Conservation (phyloP, 2,797 vertebrate genomes). For the Lepilemur ruficaudatus region DNA sequence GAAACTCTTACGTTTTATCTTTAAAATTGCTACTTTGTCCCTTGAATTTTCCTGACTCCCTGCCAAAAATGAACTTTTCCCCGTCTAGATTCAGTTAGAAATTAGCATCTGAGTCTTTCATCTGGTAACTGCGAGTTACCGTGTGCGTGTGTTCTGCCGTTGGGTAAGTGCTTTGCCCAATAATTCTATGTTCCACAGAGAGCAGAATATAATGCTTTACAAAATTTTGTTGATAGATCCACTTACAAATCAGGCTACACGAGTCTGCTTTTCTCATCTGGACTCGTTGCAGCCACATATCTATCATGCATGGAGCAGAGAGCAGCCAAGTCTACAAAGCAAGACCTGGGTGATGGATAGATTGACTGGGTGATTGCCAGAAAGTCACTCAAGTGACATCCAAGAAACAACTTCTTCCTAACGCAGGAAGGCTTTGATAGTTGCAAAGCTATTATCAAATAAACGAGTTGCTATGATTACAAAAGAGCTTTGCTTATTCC, state of each 20-base stretch:
- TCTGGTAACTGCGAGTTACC: neutral
- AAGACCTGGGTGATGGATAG: neutral
- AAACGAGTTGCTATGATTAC: slow-evolving; percentile 33
- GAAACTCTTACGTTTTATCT: neutral
- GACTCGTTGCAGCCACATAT: neutral
- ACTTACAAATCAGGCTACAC: neutral
- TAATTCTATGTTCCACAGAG: neutral
- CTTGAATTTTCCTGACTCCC: neutral
- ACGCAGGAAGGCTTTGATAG: slow-evolving; percentile 17
- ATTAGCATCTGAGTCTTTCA: neutral
- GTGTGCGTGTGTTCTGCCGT: neutral
- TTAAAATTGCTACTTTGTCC: neutral
- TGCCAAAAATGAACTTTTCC: neutral
- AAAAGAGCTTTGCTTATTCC: slow-evolving; percentile 26
- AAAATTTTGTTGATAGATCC: neutral
- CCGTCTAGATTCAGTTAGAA: neutral
- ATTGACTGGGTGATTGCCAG: neutral
- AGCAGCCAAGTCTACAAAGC: neutral
- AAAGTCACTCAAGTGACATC: neutral
- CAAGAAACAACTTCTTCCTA: neutral
- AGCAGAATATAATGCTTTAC: neutral
- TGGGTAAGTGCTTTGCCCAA: neutral
- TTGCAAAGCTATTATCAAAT: slow-evolving; percentile 17
- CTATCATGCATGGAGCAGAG: neutral
- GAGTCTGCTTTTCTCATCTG: neutral